A percentile compares a stretch with the other conserved stretches of the same genome.
phyloP scores from a whole-genome alignment of 1,140 invertebrate genomes.

The Diorhabda elongata region DNA sequence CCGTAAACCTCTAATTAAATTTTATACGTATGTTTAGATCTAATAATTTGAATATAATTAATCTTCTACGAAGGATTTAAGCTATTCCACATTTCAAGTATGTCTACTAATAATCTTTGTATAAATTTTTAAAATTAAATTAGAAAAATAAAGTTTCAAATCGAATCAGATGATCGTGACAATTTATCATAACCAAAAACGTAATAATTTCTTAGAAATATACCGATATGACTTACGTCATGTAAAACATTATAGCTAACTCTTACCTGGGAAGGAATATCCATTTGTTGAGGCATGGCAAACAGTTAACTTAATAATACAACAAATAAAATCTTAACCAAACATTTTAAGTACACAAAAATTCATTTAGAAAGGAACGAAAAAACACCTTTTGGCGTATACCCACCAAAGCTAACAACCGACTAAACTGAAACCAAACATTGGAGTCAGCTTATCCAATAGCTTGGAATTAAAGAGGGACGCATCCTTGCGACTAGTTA shows the following conservation, averaged over 20 bases:
- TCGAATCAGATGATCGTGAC: too few relatives aligned
- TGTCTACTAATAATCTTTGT: too few relatives aligned
- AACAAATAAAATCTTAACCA: not conserved
- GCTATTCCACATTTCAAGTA: too few relatives aligned
- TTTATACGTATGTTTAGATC: too few relatives aligned
- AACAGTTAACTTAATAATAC: slow-evolving; percentile 1
- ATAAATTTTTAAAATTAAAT: too few relatives aligned
- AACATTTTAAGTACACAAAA: slow-evolving; percentile 3
- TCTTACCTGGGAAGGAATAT: not conserved
- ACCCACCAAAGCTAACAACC: slow-evolving; percentile 1
- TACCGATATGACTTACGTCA: not conserved
- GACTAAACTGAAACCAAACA: slow-evolving; percentile 3
- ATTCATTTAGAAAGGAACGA: slow-evolving; percentile 1
- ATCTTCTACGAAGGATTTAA: too few relatives aligned
- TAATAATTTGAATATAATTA: too few relatives aligned
- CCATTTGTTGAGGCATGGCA: slow-evolving; percentile 8
- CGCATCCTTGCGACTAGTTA: not conserved
- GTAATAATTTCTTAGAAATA: not conserved
- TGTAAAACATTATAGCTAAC: not conserved
- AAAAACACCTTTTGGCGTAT: not conserved
- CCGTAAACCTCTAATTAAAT: too few relatives aligned
- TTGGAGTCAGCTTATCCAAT: not conserved
- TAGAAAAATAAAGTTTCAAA: too few relatives aligned
- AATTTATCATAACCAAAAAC: too few relatives aligned
- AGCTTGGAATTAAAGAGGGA: not conserved